Evolutionary conservation across 1,140 invertebrate species (phyloP), one percentile per base, ranked within the genome.

Genomic region (Notospermus geniculatus): DNA sequence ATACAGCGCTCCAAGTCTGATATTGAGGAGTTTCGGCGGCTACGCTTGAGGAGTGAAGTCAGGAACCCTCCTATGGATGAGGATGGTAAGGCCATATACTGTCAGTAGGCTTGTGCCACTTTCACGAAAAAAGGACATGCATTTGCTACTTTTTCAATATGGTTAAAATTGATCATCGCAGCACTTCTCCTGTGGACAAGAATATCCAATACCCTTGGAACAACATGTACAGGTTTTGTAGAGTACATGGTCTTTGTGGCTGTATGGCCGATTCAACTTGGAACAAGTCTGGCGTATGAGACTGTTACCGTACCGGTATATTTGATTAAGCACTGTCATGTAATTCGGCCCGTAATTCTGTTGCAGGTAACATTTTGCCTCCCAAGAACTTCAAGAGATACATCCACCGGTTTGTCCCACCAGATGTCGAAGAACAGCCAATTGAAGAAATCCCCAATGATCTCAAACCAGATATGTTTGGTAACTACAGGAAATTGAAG

Each of bases 21-120:
- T 57, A 57, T 70, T 13, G 50, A 69, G 19, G 71, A 77, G 29
- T 75, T 80, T 52, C 73, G 71, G 59, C 65, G 65, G 41, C 63
- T 80, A 45, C 68, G 69, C 36, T 65, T 70, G 54, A 73, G 69
- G 66, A 74, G 68, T 62, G 70, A 76, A 57, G 70, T 67, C 19
- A 69, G 79, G 57, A 73, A 80, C 69, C 79, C 79, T 17, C 79
- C 79, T 22, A 59, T 80, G n/a, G 78, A 80, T 68, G 63, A 76
- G 65, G 36, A 66, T 68, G 76, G 77, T 79, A 67, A 62, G 61
- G 39, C 22, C n/a, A 11, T 62, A n/a, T 32, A 28, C 23, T 19
- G 2, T 23, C 17, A n/a, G 29, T 15, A 58, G n/a, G 0, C n/a
- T n/a, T n/a, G n/a, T n/a, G n/a, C n/a, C n/a, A n/a, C n/a, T n/a